Evolutionary conservation across 1,140 invertebrate species (phyloP), one percentile per base, ranked within the genome.

Genomic region (Pollicipes pollicipes): DNA sequence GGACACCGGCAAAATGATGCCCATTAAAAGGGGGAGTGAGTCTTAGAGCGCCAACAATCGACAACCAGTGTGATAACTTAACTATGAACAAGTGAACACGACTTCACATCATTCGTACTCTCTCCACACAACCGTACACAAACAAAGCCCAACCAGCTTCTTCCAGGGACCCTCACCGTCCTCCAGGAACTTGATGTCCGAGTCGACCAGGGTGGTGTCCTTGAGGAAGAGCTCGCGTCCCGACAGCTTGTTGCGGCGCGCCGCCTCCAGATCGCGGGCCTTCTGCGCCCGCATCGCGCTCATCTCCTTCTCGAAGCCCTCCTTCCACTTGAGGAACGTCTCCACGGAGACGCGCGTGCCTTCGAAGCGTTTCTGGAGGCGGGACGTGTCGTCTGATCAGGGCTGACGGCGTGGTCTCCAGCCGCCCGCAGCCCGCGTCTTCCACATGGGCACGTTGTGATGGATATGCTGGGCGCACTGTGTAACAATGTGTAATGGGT

Each of bases 321-420:
- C 85, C 78, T 96, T 95, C 96, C 96, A 99, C 58, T 85, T 87
- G 72, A 97, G 79, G 80, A 99, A 99, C n/a, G 90, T 89, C 82
- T 98, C 95, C 3, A 98, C 90, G 1, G 92, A 92, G 0, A 98
- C 95, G 77, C 88, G 83, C 1, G 95, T 98, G 30, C 95, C 95
- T 82, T 97, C 93, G 84, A 97, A 96, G 76, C 89, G 86, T 89
- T 91, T 93, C 88, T 93, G 78, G n/a, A n/a, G n/a, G n/a, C n/a
- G n/a, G n/a, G n/a, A n/a, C n/a, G n/a, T n/a, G n/a, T n/a, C n/a
- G n/a, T n/a, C n/a, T n/a, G n/a, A n/a, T n/a, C n/a, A n/a, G n/a
- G n/a, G n/a, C n/a, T n/a, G n/a, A n/a, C n/a, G n/a, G n/a, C n/a
- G n/a, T n/a, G n/a, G n/a, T n/a, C n/a, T n/a, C n/a, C n/a, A n/a